A percentile compares a stretch with the other conserved stretches of the same genome.
These are phyloP conservation scores for Monodelphis domestica DNA, from an alignment of 2,797 vertebrate species.

Conservation along the genomic window DNA sequence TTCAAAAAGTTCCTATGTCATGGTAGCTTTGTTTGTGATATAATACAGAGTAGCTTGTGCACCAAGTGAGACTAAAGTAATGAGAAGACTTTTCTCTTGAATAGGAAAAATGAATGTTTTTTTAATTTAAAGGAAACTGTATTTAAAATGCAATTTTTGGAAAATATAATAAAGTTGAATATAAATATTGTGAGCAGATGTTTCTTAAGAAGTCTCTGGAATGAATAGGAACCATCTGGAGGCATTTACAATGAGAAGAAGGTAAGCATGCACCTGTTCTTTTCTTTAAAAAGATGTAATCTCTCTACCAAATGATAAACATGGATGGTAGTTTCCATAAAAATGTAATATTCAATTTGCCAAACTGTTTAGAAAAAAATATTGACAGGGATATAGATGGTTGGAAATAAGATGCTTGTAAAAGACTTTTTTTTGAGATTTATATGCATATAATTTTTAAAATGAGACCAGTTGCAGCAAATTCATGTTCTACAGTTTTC, in stretches of 20 bases:
- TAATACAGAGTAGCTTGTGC: slow-evolving; percentile 29
- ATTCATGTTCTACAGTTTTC: slow-evolving; percentile 3
- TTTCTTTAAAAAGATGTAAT: slow-evolving; percentile 63
- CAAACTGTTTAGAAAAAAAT: slow-evolving; percentile 72
- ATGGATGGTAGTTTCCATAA: slow-evolving; percentile 59
- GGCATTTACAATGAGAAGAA: slow-evolving; percentile 61
- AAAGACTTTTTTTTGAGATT: slow-evolving; percentile 43
- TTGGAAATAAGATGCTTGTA: slow-evolving; percentile 46
- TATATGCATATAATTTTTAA: slow-evolving; percentile 40
- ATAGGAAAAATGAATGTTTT: slow-evolving; percentile 65
- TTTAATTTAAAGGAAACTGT: slow-evolving; percentile 73
- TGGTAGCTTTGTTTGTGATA: slow-evolving; percentile 52
- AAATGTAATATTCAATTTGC: slow-evolving; percentile 69
- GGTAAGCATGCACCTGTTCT: slow-evolving; percentile 60
- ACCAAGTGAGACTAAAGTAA: slow-evolving; percentile 39
- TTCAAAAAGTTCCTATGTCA: slow-evolving; percentile 60
- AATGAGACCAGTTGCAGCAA: slow-evolving; percentile 32
- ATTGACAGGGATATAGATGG: slow-evolving; percentile 59
- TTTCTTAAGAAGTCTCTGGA: slow-evolving; percentile 63
- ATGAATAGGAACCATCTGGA: slow-evolving; percentile 73
- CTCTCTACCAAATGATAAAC: slow-evolving; percentile 67
- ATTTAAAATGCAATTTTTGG: slow-evolving; percentile 76
- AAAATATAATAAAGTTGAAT: slow-evolving; percentile 62
- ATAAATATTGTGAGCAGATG: slow-evolving; percentile 74
- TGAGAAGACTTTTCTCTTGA: slow-evolving; percentile 53